Evolutionary conservation across 2,888 invertebrate species (phyloP), one percentile per base, ranked within the genome.

Genomic region (Hartigia nigra): DNA sequence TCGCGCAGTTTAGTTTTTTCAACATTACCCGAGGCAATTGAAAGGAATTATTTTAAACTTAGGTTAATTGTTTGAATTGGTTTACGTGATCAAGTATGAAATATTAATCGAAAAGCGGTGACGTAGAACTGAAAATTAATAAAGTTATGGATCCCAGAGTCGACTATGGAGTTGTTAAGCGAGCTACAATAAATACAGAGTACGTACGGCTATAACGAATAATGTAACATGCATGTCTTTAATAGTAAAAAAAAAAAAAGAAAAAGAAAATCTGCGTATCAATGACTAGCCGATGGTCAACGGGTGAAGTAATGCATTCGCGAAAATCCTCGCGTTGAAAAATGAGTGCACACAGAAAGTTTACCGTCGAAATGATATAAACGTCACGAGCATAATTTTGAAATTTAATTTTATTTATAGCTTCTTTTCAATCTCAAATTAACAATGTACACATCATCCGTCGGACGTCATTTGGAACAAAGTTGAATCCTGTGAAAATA

Each of bases 331-430:
- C 55, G 55, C 23, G 55, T 55, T 23, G 23, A 23, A 55, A 55
- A 55, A 55, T 55, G 55, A 23, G 55, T 23, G 55, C 55, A 55
- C 55, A 55, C 55, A 55, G 55, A 55, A 9, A 55, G 55, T 55
- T 55, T 55, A 55, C 55, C 55, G 55, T 55, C 55, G 55, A 55
- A 55, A 55, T 55, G 55, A 55, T 55, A 55, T 55, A 34, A 72
- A 34, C 34, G 72, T 34, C 72, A 72, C 31, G 72, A 72, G 34
- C 9, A 34, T 72, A 72, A 72, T 32, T 72, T 72, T 72, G 72
- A 32, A 32, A 72, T 72, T 34, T 31, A 72, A 72, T 72, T 72
- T 72, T 72, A 72, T 72, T 72, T 72, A 72, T 72, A 72, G 72
- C 34, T 72, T 32, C 72, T 72, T 72, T 72, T 72, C 72, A 34